These are phyloP conservation scores for Poecilia latipinna DNA, from an alignment of 2,113 vertebrate genomes.

Conservation along the genomic window DNA sequence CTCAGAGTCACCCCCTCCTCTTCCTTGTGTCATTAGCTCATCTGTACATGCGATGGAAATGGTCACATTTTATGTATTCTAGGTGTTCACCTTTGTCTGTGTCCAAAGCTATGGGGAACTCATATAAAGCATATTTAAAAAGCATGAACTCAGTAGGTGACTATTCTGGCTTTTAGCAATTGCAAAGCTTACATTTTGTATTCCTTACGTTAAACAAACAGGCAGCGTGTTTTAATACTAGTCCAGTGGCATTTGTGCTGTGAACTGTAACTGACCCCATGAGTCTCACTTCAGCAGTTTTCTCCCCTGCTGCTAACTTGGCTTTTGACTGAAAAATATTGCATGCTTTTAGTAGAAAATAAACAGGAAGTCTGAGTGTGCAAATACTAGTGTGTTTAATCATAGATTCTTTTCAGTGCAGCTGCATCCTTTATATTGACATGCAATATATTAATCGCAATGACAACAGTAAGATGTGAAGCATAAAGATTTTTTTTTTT, in stretches of 20 bases:
- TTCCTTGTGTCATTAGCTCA: slow-evolving; percentile 22
- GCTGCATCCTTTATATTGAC: slow-evolving; percentile 52
- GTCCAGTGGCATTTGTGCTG: slow-evolving; percentile 18
- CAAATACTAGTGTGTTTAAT: slow-evolving; percentile 50
- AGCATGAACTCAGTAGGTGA: neutral
- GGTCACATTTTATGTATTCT: neutral
- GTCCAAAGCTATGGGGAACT: neutral
- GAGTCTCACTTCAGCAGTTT: slow-evolving; percentile 34
- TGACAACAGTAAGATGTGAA: slow-evolving; percentile 36
- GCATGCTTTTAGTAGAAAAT: slow-evolving; percentile 39
- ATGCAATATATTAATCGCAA: slow-evolving; percentile 45
- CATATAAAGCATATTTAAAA: slow-evolving; percentile 5
- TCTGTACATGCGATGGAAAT: slow-evolving; percentile 20
- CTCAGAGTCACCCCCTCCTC: slow-evolving; percentile 16
- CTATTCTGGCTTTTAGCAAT: neutral
- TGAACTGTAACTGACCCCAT: slow-evolving; percentile 67
- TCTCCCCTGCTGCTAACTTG: slow-evolving; percentile 31
- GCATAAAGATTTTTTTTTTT: slow-evolving; percentile 18
- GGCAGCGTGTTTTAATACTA: slow-evolving; percentile 56
- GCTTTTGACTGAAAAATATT: slow-evolving; percentile 27
- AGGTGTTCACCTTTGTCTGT: neutral
- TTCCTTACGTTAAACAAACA: slow-evolving; percentile 36
- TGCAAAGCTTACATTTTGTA: slow-evolving; percentile 21
- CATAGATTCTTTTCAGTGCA: slow-evolving; percentile 56
- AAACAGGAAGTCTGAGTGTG: slow-evolving; percentile 42